Conservation (phyloP, 2,113 vertebrate genomes). For the Craseonycteris thonglongyai region DNA sequence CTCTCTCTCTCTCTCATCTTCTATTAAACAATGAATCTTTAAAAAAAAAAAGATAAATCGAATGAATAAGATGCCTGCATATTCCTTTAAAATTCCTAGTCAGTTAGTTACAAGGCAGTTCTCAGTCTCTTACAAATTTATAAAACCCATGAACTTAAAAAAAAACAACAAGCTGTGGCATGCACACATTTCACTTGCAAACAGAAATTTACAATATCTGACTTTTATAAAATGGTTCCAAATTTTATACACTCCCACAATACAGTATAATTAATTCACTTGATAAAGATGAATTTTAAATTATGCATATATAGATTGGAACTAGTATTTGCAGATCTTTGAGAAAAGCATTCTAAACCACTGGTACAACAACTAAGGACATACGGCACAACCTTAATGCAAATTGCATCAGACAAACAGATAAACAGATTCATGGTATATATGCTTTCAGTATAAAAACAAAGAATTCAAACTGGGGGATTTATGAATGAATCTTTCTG, state of each 20-base stretch:
- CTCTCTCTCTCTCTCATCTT: no score
- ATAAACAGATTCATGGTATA: no score
- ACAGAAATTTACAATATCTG: background rate
- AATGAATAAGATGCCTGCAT: constrained; percentile 21
- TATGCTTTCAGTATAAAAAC: constrained; percentile 7
- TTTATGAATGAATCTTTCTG: background rate
- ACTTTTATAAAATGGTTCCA: background rate
- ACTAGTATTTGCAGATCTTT: background rate
- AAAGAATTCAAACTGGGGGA: background rate
- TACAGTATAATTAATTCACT: background rate
- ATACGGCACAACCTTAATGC: background rate
- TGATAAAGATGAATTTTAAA: constrained; percentile 31
- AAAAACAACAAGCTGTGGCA: no score
- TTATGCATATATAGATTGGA: background rate
- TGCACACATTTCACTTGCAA: background rate
- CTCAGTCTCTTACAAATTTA: background rate
- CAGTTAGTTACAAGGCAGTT: constrained; percentile 3
- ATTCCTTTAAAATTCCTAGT: constrained; percentile 4
- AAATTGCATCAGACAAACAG: background rate
- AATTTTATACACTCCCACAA: background rate
- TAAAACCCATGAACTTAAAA: background rate
- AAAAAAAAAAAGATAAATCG: background rate
- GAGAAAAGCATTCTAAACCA: background rate
- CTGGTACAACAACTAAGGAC: background rate
- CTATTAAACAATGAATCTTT: no score